Base-by-base conservation (phyloP, 2,797 vertebrate genomes). In the Sebastes taczanowskii region DNA sequence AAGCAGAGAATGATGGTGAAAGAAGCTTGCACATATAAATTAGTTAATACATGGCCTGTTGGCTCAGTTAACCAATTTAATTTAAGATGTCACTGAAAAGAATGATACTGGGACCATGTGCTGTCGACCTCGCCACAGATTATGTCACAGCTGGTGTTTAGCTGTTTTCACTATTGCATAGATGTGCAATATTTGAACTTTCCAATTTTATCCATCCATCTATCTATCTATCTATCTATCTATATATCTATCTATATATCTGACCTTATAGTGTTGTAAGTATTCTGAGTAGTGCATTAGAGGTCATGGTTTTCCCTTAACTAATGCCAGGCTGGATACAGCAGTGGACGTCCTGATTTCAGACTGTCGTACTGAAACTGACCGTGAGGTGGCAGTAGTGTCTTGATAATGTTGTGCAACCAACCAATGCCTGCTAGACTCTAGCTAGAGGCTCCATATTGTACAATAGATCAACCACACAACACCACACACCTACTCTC, bases 361-460 rank as follows among this genome's bases (percentile, higher is more conserved):
- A 66, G 2, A 10, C 14, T 88, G 81, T 42, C 87, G 18, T 92
- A 83, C 56, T 53, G 1, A 55, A 2, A 2, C 7, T 1, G 1
- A 71, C 78, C 94, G n/a, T 1, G 18, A 78, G 93, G 69, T 77
- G 90, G 91, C 81, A 87, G 88, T 75, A 91, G 53, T 20, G 81
- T 85, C 34, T 71, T 65, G 74, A 34, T 59, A 87, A 91, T 89
- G 27, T 4, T 60, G 22, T 32, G 9, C 38, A 63, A 8, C 20
- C 16, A 49, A 49, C 46, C 13, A 25, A 1, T 60, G 22, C 18
- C 35, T 70, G 5, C 13, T 3, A 35, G 34, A 35, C 34, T 11
- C 11, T 35, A 35, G 34, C 11, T 35, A 6, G 23, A 58, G 3
- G 22, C 11, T 42, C 16, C 11, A 20, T 34, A 7, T 52, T 4